phyloP scores from a whole-genome alignment of 2,888 invertebrate species.

The Caenorhabditis zanzibari region DNA sequence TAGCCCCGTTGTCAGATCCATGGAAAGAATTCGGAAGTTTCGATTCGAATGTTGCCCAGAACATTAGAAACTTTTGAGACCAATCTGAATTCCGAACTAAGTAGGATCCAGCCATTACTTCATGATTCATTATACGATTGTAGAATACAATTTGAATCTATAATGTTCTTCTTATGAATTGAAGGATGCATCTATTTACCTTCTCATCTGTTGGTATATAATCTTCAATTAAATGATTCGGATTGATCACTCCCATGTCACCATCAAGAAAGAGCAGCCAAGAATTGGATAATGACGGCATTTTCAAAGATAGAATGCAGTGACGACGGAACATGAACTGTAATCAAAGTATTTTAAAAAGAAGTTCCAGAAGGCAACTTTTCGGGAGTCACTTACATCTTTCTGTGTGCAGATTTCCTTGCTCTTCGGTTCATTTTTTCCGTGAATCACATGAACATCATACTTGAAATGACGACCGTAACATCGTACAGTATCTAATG shows the following conservation, averaged over 20 bases:
- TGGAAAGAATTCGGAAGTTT: conserved; percentile 69
- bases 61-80: conserved; percentile 59
- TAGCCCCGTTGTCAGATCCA: conserved; percentile 73
- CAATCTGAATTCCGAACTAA: conserved; percentile 65
- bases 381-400: too few species aligned
- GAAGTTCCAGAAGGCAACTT: too few species aligned
- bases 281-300: conserved; percentile 37
- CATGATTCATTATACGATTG: conserved; percentile 80
- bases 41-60: conserved; percentile 69
- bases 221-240: conserved; percentile 73
- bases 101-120: conserved; percentile 81
- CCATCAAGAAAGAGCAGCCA: conserved; percentile 72
- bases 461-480: conserved; percentile 55
- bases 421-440: conserved; percentile 7
- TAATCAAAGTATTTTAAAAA: not conserved
- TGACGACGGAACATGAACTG: conserved; percentile 75
- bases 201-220: conserved; percentile 65
- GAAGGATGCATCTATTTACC: conserved; percentile 17
- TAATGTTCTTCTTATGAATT: not conserved
- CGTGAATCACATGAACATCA: conserved; percentile 44
- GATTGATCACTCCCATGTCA: conserved; percentile 73
- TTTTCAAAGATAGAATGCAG: conserved; percentile 63
- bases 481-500: conserved; percentile 60
- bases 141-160: conserved; percentile 78
- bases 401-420: conserved; percentile 57